Percentiles rank a stretch among this genome's conserved stretches.
These are phyloP conservation scores for Aphidius gifuensis DNA, from an alignment of 1,140 invertebrate genomes.

Conservation along the genomic window DNA sequence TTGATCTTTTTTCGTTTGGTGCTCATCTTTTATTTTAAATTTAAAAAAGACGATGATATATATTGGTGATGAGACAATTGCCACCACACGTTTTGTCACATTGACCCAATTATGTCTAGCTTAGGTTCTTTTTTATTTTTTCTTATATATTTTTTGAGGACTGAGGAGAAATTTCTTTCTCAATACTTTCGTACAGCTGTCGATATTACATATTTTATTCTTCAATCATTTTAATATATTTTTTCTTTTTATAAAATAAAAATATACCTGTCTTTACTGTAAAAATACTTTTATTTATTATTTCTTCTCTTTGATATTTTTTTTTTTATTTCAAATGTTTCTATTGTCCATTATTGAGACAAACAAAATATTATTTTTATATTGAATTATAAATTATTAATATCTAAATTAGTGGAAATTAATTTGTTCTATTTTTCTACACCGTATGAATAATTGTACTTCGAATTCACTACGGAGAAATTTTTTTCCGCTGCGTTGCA, in stretches of 20 bases:
- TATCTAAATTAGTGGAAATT: too few relatives aligned
- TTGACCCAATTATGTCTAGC: slow-evolving; percentile 14
- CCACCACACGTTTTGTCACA: slow-evolving; percentile 10
- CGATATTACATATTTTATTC: slow-evolving; percentile 1
- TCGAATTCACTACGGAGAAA: too few relatives aligned
- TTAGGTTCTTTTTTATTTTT: slow-evolving; percentile 1
- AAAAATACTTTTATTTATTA: background rate
- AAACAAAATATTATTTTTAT: too few relatives aligned
- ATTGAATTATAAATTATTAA: too few relatives aligned
- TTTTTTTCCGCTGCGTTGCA: too few relatives aligned
- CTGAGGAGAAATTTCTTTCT: slow-evolving; percentile 5
- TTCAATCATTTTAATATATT: background rate
- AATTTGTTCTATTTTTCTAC: too few relatives aligned
- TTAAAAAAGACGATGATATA: too few relatives aligned
- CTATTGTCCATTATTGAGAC: background rate
- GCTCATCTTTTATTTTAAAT: too few relatives aligned
- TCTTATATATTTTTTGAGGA: background rate
- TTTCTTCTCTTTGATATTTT: background rate
- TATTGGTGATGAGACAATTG: background rate
- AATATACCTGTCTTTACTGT: background rate
- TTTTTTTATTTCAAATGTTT: slow-evolving; percentile 5
- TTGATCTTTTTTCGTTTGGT: too few relatives aligned
- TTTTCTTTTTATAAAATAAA: slow-evolving; percentile 4
- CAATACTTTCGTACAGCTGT: background rate
- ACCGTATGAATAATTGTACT: too few relatives aligned